Percentiles rank a stretch among this genome's conserved stretches.
Evolutionary conservation across 2,113 vertebrate genomes (phyloP).

Genomic region (Sarotherodon lohbergeri): DNA sequence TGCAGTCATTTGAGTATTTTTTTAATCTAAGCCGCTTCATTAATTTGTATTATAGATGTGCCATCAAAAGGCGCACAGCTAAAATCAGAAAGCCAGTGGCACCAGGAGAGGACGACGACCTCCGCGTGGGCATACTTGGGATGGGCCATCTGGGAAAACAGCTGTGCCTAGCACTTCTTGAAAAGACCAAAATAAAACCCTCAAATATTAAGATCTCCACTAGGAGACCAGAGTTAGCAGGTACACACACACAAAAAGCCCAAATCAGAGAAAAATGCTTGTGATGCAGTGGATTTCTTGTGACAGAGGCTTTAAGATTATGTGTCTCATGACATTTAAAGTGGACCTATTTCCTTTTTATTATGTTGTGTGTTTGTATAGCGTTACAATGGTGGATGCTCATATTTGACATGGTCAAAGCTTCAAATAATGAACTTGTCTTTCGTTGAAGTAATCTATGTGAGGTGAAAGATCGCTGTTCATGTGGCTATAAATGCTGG

Average conservation of each 20-base stretch:
- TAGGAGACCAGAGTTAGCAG: constrained; percentile 65
- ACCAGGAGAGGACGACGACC: background rate
- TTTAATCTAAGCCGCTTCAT: background rate
- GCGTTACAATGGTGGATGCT: background rate
- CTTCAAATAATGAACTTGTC: background rate
- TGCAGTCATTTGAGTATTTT: background rate
- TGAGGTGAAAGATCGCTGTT: background rate
- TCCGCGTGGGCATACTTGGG: constrained; percentile 73
- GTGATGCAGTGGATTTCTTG: no score
- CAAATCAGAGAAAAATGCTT: background rate
- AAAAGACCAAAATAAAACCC: constrained; percentile 34
- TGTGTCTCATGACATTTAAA: no score
- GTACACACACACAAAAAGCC: constrained; percentile 25
- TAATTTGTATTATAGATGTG: background rate
- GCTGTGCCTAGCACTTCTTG: constrained; percentile 52
- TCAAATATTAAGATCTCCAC: constrained; percentile 68
- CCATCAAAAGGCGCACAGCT: background rate
- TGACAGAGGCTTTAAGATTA: background rate
- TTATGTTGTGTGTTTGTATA: background rate
- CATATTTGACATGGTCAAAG: background rate
- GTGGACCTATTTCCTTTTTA: background rate
- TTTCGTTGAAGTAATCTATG: background rate
- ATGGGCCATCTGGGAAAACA: constrained; percentile 73
- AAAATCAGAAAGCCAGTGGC: background rate
- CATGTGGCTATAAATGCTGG: background rate